A percentile compares a stretch with the other conserved stretches of the same genome.
phyloP scores from a whole-genome alignment of 2,113 vertebrate genomes.

The Notarius lentiginosus region DNA sequence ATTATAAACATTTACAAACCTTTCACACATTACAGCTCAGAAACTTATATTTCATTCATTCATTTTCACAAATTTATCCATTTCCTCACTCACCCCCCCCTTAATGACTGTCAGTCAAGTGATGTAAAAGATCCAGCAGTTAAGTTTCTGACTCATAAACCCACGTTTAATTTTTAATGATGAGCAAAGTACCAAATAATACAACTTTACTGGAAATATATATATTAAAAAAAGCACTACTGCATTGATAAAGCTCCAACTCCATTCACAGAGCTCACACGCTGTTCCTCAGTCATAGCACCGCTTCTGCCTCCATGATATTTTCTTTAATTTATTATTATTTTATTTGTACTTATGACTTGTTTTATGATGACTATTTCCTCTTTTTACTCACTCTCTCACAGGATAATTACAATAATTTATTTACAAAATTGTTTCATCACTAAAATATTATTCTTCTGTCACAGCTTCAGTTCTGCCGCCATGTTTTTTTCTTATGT shows the following conservation, averaged over 20 bases:
- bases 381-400: neutral
- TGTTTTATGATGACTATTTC: neutral
- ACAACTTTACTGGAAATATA: neutral
- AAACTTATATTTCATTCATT: neutral
- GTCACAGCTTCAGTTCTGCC: neutral
- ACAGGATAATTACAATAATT: neutral
- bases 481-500: neutral
- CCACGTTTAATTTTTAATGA: neutral
- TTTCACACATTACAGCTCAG: neutral
- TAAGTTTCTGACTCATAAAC: neutral
- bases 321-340: neutral
- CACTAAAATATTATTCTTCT: neutral
- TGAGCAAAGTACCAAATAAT: neutral
- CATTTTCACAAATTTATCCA: neutral
- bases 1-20: neutral
- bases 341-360: no score
- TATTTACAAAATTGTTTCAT: neutral
- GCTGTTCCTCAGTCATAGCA: neutral
- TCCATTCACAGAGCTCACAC: neutral
- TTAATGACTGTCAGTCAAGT: neutral
- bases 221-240: neutral
- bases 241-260: neutral
- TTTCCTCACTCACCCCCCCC: neutral
- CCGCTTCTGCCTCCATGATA: neutral
- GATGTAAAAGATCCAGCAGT: neutral